Conservation (phyloP, 2,113 vertebrate species). For the Istiophorus platypterus region DNA sequence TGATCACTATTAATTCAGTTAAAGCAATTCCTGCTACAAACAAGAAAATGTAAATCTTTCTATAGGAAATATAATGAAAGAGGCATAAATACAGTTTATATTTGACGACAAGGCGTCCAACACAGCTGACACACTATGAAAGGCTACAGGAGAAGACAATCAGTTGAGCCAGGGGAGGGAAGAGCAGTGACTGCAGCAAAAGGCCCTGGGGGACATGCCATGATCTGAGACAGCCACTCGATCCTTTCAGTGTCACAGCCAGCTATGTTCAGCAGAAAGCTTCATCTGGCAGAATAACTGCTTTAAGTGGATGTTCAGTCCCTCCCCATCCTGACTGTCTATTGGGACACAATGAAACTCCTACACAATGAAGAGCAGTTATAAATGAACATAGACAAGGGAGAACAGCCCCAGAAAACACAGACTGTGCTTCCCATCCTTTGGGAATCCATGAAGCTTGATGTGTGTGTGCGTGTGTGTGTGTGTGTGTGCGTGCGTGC, state of each 20-base stretch:
- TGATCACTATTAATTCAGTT: neutral
- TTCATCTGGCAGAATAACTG: constrained; percentile 85
- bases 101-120: constrained; percentile 44
- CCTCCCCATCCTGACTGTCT: constrained; percentile 69
- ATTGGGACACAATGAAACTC: constrained; percentile 79
- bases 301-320: constrained; percentile 68
- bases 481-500: constrained; percentile 28
- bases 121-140: constrained; percentile 63
- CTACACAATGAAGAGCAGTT: constrained; percentile 87
- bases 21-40: neutral
- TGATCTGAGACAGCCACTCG: constrained; percentile 87
- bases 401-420: constrained; percentile 89
- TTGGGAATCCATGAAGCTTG: constrained; percentile 72
- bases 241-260: constrained; percentile 83
- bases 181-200: constrained; percentile 60
- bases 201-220: constrained; percentile 83
- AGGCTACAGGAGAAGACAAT: constrained; percentile 73
- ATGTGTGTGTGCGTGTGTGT: constrained; percentile 46
- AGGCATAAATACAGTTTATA: constrained; percentile 31
- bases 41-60: neutral
- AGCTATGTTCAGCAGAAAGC: constrained; percentile 85
- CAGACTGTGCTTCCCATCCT: constrained; percentile 85
- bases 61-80: constrained; percentile 14
- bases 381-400: constrained; percentile 89
- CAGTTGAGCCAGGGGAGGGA: constrained; percentile 59